These are phyloP conservation scores for Gambusia yucatana DNA, from an alignment of 2,797 vertebrate species.

Conservation along the genomic window DNA sequence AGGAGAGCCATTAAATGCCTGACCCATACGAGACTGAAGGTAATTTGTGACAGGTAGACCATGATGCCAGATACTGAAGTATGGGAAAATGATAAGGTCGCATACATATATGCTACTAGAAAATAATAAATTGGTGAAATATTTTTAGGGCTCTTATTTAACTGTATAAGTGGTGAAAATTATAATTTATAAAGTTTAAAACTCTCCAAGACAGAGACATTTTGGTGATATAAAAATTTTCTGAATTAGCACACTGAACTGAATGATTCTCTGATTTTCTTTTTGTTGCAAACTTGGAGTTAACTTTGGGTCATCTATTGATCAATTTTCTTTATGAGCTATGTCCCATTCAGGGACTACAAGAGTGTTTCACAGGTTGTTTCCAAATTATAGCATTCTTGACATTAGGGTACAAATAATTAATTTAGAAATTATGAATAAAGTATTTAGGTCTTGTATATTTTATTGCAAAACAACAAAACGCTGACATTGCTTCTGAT, in stretches of 20 bases:
- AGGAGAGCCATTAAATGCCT: slow-evolving; percentile 22
- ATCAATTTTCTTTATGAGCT: neutral
- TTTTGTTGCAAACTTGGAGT: neutral
- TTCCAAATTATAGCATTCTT: neutral
- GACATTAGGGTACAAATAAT: neutral
- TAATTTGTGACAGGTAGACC: slow-evolving; percentile 35
- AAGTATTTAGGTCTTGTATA: neutral
- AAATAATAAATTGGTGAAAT: too few relatives aligned
- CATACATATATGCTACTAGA: neutral
- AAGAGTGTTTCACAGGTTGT: neutral
- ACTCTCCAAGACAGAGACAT: too few relatives aligned
- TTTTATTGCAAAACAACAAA: neutral
- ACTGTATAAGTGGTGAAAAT: too few relatives aligned
- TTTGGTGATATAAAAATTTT: too few relatives aligned
- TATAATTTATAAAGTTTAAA: too few relatives aligned
- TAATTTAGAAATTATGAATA: neutral
- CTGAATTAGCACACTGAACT: too few relatives aligned
- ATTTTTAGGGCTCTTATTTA: too few relatives aligned
- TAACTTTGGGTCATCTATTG: neutral
- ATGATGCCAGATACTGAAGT: slow-evolving; percentile 15
- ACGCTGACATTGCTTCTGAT: neutral
- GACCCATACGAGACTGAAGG: slow-evolving; percentile 21
- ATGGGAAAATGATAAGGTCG: neutral
- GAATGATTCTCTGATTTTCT: slow-evolving; percentile 8
- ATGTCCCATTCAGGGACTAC: neutral